A percentile compares a stretch with the other conserved stretches of the same genome.
Evolutionary conservation across 2,888 invertebrate species (phyloP).

Genomic region (Athalia rosae): DNA sequence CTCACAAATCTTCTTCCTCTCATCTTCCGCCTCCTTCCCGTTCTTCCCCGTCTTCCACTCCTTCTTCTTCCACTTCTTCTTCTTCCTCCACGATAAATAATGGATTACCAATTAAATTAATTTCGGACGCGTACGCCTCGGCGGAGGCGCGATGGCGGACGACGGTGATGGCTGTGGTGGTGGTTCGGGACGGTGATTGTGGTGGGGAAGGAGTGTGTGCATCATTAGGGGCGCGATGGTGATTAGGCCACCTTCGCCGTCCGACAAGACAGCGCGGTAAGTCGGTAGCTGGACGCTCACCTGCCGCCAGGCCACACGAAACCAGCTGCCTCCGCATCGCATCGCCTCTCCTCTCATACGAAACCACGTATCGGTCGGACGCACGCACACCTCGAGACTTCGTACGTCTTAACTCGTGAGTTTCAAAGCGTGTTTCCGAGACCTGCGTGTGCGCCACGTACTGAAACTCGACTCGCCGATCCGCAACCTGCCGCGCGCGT

Average conservation of each 20-base stretch:
- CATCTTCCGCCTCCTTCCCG: background rate
- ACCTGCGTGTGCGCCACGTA: slow-evolving; percentile 25
- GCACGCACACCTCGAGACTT: background rate
- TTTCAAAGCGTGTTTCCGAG: slow-evolving; percentile 31
- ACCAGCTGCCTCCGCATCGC: slow-evolving; percentile 35
- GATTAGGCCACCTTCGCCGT: slow-evolving; percentile 63
- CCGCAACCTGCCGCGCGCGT: background rate
- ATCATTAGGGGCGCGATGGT: slow-evolving; percentile 68
- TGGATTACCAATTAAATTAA: slow-evolving; percentile 67
- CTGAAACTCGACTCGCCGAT: slow-evolving; percentile 30
- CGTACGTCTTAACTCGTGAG: background rate
- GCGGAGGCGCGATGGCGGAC: slow-evolving; percentile 49
- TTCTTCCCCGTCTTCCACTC: background rate
- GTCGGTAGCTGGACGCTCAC: slow-evolving; percentile 51
- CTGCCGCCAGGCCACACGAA: slow-evolving; percentile 46
- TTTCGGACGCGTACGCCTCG: slow-evolving; percentile 56
- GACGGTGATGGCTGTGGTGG: slow-evolving; percentile 38
- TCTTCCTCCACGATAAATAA: slow-evolving; percentile 61
- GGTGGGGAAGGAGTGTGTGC: slow-evolving; percentile 56
- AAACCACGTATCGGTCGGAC: background rate
- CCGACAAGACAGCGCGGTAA: slow-evolving; percentile 50
- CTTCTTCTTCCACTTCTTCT: background rate
- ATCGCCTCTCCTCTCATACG: background rate
- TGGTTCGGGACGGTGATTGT: slow-evolving; percentile 50
- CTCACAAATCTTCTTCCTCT: slow-evolving; percentile 28